Base-by-base conservation (phyloP, 2,797 vertebrate species). In the Lagodon rhomboides region DNA sequence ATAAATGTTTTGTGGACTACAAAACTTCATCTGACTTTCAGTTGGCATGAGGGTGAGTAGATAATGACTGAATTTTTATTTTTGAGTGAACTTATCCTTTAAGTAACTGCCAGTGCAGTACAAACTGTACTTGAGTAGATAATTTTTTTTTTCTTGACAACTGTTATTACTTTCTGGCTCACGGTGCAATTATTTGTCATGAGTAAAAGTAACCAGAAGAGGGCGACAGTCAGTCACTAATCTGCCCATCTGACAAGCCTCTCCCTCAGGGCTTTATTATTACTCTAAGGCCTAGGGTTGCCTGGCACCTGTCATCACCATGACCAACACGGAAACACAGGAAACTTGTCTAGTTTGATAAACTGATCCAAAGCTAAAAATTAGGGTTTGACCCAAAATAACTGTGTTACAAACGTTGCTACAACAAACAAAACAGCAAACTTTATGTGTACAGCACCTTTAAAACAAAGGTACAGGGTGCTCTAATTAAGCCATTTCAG, bases 191-290 rank as follows among this genome's bases (percentile, higher is more conserved):
- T 0, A 60, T 5, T 2, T 71, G 78, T 18, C 62, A 20, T 65
- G 22, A 59, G 53, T 11, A 3, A 30, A 8, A 11, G 20, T 0
- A 75, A 74, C 90, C 93, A 79, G 77, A 65, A 89, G 93, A 84
- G 80, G 90, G 90, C 83, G 84, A 77, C 88, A 90, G 67, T 77
- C 16, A 62, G 75, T 85, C 62, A 77, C n/a, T 50, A 23, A 78
- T 79, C 3, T 2, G 5, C 44, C 11, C 6, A 0, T 9, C 34
- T 34, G 59, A 46, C n/a, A 5, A 43, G 46, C 47, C 59, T 73
- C 65, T n/a, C 1, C 17, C 47, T 15, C 15, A 11, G 17, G 25
- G 17, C 17, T 3, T 16, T 6, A 10, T 23, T 4, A 1, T 22
- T 17, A 9, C 67, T 79, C 2, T 27, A 51, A 64, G 64, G 67